Conservation (phyloP, 2,797 vertebrate species). For the Zenarchopterus dispar region DNA sequence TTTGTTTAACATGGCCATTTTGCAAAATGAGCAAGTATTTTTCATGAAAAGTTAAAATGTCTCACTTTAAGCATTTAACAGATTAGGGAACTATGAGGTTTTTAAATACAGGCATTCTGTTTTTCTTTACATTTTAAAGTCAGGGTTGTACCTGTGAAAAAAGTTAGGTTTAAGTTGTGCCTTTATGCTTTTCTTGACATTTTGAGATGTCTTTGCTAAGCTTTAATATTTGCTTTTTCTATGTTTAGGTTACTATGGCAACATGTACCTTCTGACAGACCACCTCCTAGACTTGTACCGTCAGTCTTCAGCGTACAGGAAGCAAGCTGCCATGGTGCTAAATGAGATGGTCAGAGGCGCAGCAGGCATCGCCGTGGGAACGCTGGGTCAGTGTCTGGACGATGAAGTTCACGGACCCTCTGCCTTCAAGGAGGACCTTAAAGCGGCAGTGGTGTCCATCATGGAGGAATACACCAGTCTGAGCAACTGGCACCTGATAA, state of each 20-base stretch:
- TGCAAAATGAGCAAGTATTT: too few species aligned
- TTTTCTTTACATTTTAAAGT: too few species aligned
- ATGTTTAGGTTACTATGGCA: constrained; percentile 84
- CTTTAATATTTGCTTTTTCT: too few species aligned
- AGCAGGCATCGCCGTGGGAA: constrained; percentile 74
- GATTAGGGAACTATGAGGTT: too few species aligned
- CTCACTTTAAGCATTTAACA: too few species aligned
- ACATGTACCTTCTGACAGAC: constrained; percentile 90
- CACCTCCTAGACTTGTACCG: constrained; percentile 89
- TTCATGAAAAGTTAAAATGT: too few species aligned
- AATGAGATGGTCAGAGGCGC: constrained; percentile 89
- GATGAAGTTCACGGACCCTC: constrained; percentile 23
- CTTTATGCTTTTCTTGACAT: too few species aligned
- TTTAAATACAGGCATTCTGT: too few species aligned
- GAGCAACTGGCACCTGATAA: constrained; percentile 90
- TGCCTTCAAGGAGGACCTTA: constrained; percentile 80
- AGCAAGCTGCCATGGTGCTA: constrained; percentile 92
- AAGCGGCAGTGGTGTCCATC: constrained; percentile 74
- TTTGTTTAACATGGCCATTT: too few species aligned
- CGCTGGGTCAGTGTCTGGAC: constrained; percentile 43
- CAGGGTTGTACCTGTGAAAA: too few species aligned
- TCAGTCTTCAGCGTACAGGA: constrained; percentile 85
- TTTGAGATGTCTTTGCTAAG: too few species aligned
- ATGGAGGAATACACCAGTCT: constrained; percentile 90
- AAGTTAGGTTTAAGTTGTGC: too few species aligned